phyloP scores from a whole-genome alignment of 2,113 vertebrate species.

The Bucco capensis region DNA sequence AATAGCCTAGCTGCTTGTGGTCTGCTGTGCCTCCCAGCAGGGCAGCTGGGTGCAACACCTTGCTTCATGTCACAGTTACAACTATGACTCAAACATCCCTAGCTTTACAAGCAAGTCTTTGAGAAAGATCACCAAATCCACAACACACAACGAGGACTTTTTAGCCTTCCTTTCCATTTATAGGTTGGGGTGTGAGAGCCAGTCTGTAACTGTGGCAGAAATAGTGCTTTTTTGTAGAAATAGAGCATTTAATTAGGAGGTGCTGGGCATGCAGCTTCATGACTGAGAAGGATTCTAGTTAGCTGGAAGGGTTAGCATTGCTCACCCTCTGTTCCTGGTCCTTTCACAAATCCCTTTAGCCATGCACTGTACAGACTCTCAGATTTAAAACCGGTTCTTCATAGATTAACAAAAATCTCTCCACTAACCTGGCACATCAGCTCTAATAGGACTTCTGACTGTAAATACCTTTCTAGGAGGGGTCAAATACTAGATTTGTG shows the following conservation, averaged over 20 bases:
- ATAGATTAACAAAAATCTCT: neutral
- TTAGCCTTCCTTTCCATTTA: neutral
- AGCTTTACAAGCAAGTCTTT: neutral
- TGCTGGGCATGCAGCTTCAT: neutral
- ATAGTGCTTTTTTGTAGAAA: neutral
- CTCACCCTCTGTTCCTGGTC: neutral
- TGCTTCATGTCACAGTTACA: fast-evolving
- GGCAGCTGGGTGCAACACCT: fast-evolving
- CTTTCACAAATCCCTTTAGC: neutral
- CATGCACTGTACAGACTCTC: too few relatives aligned
- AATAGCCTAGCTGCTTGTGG: fast-evolving
- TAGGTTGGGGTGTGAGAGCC: neutral
- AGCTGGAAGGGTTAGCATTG: neutral
- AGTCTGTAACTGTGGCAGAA: neutral
- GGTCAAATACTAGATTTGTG: too few relatives aligned
- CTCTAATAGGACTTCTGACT: too few relatives aligned
- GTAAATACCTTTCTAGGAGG: too few relatives aligned
- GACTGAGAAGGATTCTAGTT: neutral
- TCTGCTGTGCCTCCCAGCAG: neutral
- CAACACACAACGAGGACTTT: fast-evolving
- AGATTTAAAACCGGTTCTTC: neutral
- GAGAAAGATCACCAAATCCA: neutral
- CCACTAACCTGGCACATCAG: neutral
- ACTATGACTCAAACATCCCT: neutral
- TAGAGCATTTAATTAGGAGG: neutral